Evolutionary conservation across 1,140 invertebrate species (phyloP).

Genomic region (Ericerus pela): DNA sequence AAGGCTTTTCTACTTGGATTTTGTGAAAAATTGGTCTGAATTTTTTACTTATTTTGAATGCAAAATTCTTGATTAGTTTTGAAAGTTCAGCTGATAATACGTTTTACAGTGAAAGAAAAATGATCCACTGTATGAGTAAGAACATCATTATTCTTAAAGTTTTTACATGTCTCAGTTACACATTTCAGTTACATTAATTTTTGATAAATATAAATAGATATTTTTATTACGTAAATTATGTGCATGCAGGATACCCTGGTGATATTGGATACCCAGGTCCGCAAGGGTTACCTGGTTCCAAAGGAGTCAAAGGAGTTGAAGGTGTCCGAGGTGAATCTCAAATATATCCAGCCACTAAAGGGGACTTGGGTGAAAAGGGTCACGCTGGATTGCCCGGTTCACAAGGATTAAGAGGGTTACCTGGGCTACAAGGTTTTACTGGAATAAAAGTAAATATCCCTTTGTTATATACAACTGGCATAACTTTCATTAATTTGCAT

Average conservation of each 20-base stretch:
- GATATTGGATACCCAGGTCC: slow-evolving; percentile 30
- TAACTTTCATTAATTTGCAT: background rate
- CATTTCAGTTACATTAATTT: too few species aligned
- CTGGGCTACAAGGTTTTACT: slow-evolving; percentile 15
- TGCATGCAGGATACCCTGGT: slow-evolving; percentile 19
- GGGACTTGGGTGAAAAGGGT: slow-evolving; percentile 39
- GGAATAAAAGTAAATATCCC: slow-evolving; percentile 15
- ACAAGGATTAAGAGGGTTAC: slow-evolving; percentile 16
- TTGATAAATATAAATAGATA: too few species aligned
- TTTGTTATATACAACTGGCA: background rate
- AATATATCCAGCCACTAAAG: slow-evolving; percentile 32
- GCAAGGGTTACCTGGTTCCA: slow-evolving; percentile 32
- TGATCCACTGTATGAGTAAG: background rate
- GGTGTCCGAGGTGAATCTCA: slow-evolving; percentile 14
- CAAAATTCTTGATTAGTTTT: background rate
- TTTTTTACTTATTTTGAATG: too few species aligned
- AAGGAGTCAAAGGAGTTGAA: slow-evolving; percentile 19
- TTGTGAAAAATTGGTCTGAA: too few species aligned
- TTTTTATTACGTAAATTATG: too few species aligned
- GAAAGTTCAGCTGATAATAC: background rate
- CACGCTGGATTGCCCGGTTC: slow-evolving; percentile 37
- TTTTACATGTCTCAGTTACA: background rate
- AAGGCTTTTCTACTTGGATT: too few species aligned
- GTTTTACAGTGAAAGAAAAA: background rate
- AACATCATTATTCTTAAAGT: background rate